Percentiles rank a stretch among this genome's conserved stretches.
Evolutionary conservation across 2,797 vertebrate species (phyloP).

Genomic region (Steatocranus sp.): DNA sequence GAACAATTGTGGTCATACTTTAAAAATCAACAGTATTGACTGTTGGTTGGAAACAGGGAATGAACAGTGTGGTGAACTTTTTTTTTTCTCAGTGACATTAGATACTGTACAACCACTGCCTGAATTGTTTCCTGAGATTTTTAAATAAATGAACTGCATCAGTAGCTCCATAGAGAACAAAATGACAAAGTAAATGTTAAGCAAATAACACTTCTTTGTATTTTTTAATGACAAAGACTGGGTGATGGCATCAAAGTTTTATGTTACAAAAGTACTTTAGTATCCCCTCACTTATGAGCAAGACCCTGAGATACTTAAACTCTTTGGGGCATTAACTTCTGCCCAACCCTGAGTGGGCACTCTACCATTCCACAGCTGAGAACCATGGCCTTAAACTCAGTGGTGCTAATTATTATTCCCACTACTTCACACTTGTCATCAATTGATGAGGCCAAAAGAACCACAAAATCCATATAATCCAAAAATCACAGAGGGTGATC

Average conservation of each 20-base stretch:
- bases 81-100: background rate
- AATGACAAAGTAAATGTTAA: background rate
- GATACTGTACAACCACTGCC: accelerated
- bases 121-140: background rate
- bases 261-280: background rate
- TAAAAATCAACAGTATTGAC: background rate
- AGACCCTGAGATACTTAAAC: background rate
- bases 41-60: background rate
- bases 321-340: background rate
- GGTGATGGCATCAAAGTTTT: no score
- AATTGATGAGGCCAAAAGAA: background rate
- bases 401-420: background rate
- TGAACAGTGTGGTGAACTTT: background rate
- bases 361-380: background rate
- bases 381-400: background rate
- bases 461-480: background rate
- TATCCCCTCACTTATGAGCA: background rate
- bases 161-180: background rate
- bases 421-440: background rate
- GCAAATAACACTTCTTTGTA: background rate
- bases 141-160: accelerated
- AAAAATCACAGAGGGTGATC: background rate
- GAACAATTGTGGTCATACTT: background rate
- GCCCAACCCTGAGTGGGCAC: background rate
- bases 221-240: no score